Conservation (phyloP, 1,140 invertebrate species). For the Theocolax elegans region DNA sequence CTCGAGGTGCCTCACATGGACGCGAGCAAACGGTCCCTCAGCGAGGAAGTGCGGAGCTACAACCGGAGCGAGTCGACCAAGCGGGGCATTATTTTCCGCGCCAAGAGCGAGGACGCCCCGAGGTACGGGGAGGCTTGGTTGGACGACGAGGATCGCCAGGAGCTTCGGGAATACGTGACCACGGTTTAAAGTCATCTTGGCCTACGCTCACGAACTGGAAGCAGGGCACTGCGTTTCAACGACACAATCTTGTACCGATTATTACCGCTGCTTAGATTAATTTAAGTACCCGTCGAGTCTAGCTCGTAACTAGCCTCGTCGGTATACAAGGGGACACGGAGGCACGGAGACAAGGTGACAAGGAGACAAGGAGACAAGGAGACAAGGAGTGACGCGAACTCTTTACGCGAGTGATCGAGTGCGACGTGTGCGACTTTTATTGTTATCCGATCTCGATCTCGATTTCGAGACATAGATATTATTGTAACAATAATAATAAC, state of each 20-base stretch:
- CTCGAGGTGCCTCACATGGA: constrained; percentile 55
- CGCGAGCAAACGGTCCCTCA: constrained; percentile 60
- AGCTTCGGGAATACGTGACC: constrained; percentile 63
- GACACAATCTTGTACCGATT: too few species aligned
- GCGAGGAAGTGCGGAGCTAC: constrained; percentile 60
- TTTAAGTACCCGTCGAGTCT: too few species aligned
- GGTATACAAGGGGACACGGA: too few species aligned
- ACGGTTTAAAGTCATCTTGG: constrained; percentile 57
- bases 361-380: neutral
- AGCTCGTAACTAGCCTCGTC: too few species aligned
- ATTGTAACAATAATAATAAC: too few species aligned
- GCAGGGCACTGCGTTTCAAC: too few species aligned
- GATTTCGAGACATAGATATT: too few species aligned
- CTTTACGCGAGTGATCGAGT: too few species aligned
- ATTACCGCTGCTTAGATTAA: too few species aligned
- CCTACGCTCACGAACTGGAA: too few species aligned
- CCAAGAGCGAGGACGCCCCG: constrained; percentile 61
- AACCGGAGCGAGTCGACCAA: constrained; percentile 45
- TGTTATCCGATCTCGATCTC: too few species aligned
- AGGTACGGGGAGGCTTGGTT: constrained; percentile 57
- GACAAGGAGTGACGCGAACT: neutral
- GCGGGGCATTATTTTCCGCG: constrained; percentile 48
- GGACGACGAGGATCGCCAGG: constrained; percentile 43
- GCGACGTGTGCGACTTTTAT: too few species aligned
- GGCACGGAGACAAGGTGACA: neutral